These are phyloP conservation scores for Notolabrus celidotus DNA, from an alignment of 2,797 vertebrate species.

Conservation along the genomic window DNA sequence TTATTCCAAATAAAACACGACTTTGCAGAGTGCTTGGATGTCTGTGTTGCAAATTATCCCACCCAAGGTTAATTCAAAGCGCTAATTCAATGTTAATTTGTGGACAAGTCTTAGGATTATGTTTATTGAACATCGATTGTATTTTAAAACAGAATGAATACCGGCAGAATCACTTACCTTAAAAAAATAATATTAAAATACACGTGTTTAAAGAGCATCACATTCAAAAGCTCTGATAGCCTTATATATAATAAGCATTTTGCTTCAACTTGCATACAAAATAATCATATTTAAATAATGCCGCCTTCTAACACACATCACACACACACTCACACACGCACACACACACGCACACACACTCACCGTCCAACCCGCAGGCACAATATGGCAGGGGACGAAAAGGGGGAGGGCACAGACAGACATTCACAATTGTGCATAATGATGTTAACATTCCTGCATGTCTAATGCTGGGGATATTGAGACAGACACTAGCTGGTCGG, in stretches of 20 bases:
- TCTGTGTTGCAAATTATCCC: slow-evolving; percentile 4
- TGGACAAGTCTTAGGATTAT: slow-evolving; percentile 11
- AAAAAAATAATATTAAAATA: slow-evolving; percentile 35
- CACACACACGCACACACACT: slow-evolving; percentile 66
- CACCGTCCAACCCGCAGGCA: slow-evolving; percentile 82
- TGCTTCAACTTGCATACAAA: slow-evolving; percentile 78
- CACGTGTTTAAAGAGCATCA: slow-evolving; percentile 26
- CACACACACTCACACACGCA: slow-evolving; percentile 62
- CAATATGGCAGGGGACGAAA: slow-evolving; percentile 79
- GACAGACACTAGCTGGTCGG: slow-evolving; percentile 75
- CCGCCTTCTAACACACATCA: slow-evolving; percentile 72
- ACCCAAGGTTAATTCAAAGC: background rate
- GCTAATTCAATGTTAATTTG: slow-evolving; percentile 14
- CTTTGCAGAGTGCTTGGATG: background rate
- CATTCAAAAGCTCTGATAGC: slow-evolving; percentile 41
- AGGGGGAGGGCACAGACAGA: slow-evolving; percentile 82
- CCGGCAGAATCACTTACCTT: slow-evolving; percentile 4
- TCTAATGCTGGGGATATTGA: slow-evolving; percentile 88
- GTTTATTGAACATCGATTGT: background rate
- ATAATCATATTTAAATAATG: slow-evolving; percentile 83
- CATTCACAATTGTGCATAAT: slow-evolving; percentile 94
- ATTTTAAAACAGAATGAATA: slow-evolving; percentile 27
- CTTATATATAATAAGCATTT: slow-evolving; percentile 76
- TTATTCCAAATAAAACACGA: slow-evolving; percentile 13
- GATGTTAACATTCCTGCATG: slow-evolving; percentile 95